Evolutionary conservation across 1,140 invertebrate species (phyloP), one percentile per base, ranked within the genome.

Genomic region (Atta texana): DNA sequence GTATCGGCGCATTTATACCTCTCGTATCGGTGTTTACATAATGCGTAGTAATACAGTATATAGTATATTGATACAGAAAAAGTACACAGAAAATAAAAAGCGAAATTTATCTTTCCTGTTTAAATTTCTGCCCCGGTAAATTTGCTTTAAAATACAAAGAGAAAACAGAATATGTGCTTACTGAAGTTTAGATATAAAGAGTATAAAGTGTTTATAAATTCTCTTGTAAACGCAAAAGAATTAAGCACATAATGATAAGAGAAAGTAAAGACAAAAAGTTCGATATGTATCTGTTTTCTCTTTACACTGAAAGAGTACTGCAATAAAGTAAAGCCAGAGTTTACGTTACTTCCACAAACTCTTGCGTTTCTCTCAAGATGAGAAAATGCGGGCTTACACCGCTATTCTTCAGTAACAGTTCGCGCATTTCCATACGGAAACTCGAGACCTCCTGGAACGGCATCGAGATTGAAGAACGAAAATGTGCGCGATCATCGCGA

Each of bases 401-500:
- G 80, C 14, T 31, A 44, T 61, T 44, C 39, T 31, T n/a, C 49
- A 3, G 78, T 51, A 51, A 31, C 24, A n/a, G 12, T 16, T 75
- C n/a, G 16, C 34, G 39, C 68, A 39, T 34, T 68, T 68, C 44
- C 51, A 57, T 75, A 39, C n/a, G 49, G 34, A 28, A n/a, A 14
- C 69, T n/a, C n/a, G 49, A n/a, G 31, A 59, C 55, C 18, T 57
- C 21, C 59, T 39, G 24, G 18, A 55, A 28, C 21, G 21, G 28
- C 80, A 14, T 59, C 39, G 59, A 39, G 69, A 75, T 66, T 34
- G 63, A 59, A 12, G 10, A 10, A 16, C 28, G 81, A 51, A 71
- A 59, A 81, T 53, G 59, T n/a, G 39, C 55, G 44, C 61, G 85
- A 68, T 86, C 57, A 34, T 87, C 71, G 68, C 39, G 24, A 7